phyloP scores from a whole-genome alignment of 2,888 invertebrate species.

The Cataglyphis albicans region DNA sequence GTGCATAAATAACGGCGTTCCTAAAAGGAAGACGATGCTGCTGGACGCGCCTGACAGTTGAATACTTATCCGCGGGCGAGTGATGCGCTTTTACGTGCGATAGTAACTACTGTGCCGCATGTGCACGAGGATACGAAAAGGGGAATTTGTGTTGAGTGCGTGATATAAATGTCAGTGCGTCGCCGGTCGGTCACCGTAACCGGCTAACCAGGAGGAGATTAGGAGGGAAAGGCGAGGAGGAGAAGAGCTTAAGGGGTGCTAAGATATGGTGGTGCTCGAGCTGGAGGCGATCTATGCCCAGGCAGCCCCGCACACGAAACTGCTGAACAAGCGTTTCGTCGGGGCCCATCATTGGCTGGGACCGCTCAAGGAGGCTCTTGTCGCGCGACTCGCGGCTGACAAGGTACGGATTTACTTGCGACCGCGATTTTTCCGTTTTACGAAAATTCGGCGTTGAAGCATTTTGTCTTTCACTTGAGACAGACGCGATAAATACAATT shows the following conservation, averaged over 20 bases:
- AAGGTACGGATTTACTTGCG: conserved; percentile 88
- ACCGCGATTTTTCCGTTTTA: background rate
- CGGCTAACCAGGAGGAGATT: background rate
- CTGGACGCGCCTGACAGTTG: conserved; percentile 3
- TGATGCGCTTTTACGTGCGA: conserved; percentile 27
- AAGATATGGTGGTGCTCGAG: conserved; percentile 91
- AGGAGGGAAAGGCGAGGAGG: conserved; percentile 33
- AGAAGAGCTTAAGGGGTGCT: conserved; percentile 41
- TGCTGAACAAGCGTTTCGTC: conserved; percentile 96
- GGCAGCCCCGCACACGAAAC: conserved; percentile 94
- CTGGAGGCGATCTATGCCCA: conserved; percentile 93
- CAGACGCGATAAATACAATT: background rate
- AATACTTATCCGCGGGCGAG: background rate
- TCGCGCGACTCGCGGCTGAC: conserved; percentile 88
- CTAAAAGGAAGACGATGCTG: background rate
- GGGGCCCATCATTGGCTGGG: conserved; percentile 96
- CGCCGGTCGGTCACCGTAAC: conserved; percentile 26
- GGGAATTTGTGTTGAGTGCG: conserved; percentile 27
- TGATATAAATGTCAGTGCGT: conserved; percentile 42
- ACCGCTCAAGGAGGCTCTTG: conserved; percentile 88
- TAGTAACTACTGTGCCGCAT: conserved; percentile 11
- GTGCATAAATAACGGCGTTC: background rate
- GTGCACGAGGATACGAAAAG: conserved; percentile 36
- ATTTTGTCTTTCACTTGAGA: background rate
- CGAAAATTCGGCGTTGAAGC: background rate